Base-by-base conservation (phyloP, 1,140 invertebrate genomes). In the Cydia pomonella region DNA sequence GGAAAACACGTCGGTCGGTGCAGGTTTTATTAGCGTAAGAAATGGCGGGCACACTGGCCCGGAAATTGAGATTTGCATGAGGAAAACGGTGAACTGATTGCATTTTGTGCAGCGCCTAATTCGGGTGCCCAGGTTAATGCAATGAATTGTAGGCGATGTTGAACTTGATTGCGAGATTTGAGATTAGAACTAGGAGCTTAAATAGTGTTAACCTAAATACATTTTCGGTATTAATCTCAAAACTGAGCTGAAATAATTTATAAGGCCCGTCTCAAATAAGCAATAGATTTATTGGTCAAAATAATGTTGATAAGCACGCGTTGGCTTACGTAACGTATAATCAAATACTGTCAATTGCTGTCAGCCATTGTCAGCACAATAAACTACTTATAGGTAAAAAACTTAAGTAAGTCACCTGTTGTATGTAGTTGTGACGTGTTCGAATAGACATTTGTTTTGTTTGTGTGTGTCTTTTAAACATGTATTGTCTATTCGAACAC, bases 21-120 rank as follows among this genome's bases (percentile, higher is more conserved):
- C 91, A 90, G 84, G 89, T 92, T 92, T 92, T 92, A 92, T 91
- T 92, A 92, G 91, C 91, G 91, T 92, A 92, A 92, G 91, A 84
- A 92, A 92, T 92, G 84, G 89, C 89, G 88, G 84, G 88, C 82
- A 92, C 86, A 89, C 78, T 90, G 86, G 84, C 81, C 86, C 85
- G 87, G 87, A 91, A 92, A 92, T 89, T 88, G 87, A 85, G 87
- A 91, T 92, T 91, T 91, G 88, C 89, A 90, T 88, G 87, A 79
- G 79, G 84, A 85, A 87, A 86, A 86, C 85, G 79, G 80, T 80
- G 82, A 81, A 80, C 86, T 92, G 91, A 92, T 92, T 92, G 88
- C 91, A 92, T 92, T 92, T 92, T 91, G 86, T 90, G 85, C 91
- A 88, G 81, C 84, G 77, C 90, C 87, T 91, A 92, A 92, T 92